Evolutionary conservation across 2,888 invertebrate genomes (phyloP).

Genomic region (Frankliniella fusca): DNA sequence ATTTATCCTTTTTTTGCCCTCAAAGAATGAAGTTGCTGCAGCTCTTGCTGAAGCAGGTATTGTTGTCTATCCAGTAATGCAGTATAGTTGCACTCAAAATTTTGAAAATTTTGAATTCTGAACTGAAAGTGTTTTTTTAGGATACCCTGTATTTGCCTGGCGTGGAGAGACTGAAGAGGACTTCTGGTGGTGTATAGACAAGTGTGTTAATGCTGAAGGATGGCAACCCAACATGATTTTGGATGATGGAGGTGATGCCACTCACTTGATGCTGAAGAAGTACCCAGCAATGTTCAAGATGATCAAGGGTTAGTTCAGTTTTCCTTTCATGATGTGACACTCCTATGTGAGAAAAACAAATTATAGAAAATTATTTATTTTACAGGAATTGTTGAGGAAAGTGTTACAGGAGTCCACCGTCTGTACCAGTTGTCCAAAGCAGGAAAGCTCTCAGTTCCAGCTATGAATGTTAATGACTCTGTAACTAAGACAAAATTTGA

Average conservation of each 20-base stretch:
- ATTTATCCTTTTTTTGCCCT: conserved; percentile 35
- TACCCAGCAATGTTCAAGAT: conserved; percentile 89
- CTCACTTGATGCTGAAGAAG: conserved; percentile 92
- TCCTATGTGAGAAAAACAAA: not conserved
- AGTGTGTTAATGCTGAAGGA: conserved; percentile 82
- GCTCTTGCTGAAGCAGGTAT: conserved; percentile 82
- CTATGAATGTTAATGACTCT: conserved; percentile 98
- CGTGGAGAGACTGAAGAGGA: conserved; percentile 96
- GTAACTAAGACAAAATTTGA: conserved; percentile 98
- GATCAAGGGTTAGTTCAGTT: conserved; percentile 66
- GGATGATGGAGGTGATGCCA: conserved; percentile 96
- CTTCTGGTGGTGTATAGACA: conserved; percentile 99
- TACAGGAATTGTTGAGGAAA: conserved; percentile 91
- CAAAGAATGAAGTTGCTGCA: conserved; percentile 91
- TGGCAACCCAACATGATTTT: conserved; percentile 99
- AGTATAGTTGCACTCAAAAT: not conserved
- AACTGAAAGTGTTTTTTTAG: conserved; percentile 41
- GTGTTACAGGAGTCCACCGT: conserved; percentile 96
- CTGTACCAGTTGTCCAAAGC: conserved; percentile 93
- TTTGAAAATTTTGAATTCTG: conserved; percentile 6
- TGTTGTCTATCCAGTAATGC: not conserved
- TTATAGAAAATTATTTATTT: conserved; percentile 34
- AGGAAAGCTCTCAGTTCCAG: conserved; percentile 88
- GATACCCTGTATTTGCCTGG: conserved; percentile 90
- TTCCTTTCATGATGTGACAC: not conserved